phyloP scores from a whole-genome alignment of 2,797 vertebrate species.

The Diglossa cyanea region DNA sequence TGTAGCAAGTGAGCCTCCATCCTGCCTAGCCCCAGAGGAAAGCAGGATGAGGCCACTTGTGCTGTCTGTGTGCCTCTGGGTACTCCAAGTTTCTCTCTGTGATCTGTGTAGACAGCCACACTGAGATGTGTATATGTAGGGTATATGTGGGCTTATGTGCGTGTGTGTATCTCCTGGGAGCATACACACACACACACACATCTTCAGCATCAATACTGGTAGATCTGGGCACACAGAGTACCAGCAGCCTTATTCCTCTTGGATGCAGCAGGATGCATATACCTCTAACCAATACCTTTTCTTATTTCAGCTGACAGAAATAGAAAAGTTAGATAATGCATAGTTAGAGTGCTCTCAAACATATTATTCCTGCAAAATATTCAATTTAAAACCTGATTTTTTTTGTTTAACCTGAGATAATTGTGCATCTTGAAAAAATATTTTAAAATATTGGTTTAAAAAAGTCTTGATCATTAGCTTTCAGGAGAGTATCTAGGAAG shows the following conservation, averaged over 20 bases:
- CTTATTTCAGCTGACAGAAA: background rate
- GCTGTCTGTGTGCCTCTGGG: background rate
- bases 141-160: background rate
- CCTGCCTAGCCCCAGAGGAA: background rate
- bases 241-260: background rate
- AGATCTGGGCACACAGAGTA: background rate
- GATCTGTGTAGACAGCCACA: background rate
- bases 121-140: accelerated
- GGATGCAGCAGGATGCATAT: background rate
- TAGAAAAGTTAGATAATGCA: background rate
- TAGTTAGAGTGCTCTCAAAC: background rate
- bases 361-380: background rate
- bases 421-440: background rate
- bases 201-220: background rate
- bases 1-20: background rate
- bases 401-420: background rate
- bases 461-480: background rate
- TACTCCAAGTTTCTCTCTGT: background rate
- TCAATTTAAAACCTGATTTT: background rate
- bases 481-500: background rate
- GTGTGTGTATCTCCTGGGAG: background rate
- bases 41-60: background rate
- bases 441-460: background rate
- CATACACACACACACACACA: too few species aligned
- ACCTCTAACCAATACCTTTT: background rate